Conservation (phyloP, 2,888 invertebrate species). For the Apamea epomidion region DNA sequence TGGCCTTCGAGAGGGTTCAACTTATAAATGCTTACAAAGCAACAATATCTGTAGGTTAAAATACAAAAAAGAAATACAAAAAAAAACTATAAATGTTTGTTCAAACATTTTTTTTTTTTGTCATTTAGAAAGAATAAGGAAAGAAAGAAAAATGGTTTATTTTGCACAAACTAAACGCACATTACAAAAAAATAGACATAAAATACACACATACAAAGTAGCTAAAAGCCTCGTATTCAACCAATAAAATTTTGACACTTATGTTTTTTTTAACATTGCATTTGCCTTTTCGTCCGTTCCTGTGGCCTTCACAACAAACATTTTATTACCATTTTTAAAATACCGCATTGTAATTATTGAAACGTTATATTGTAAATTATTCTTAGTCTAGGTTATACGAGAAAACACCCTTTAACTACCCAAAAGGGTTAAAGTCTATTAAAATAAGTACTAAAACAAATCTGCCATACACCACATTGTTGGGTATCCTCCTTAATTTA, state of each 20-base stretch:
- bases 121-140: not conserved
- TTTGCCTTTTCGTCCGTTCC: no score
- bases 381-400: not conserved
- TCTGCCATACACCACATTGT: not conserved
- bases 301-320: no score
- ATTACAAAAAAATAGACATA: no score
- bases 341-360: not conserved
- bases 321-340: not conserved
- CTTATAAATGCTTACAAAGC: not conserved
- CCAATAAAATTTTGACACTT: not conserved
- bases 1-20: conserved; percentile 9
- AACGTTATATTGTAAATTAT: not conserved
- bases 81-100: not conserved
- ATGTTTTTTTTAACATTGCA: not conserved
- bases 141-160: no score
- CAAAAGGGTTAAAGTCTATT: not conserved
- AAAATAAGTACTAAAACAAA: not conserved
- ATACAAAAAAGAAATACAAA: not conserved
- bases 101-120: not conserved
- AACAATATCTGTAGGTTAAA: not conserved
- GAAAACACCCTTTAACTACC: not conserved
- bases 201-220: not conserved
- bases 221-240: not conserved
- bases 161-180: not conserved
- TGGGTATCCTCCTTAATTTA: not conserved